Percentiles rank a stretch among this genome's conserved stretches.
phyloP scores from a whole-genome alignment of 2,888 invertebrate species.

The Pachycephus smyrnensis region DNA sequence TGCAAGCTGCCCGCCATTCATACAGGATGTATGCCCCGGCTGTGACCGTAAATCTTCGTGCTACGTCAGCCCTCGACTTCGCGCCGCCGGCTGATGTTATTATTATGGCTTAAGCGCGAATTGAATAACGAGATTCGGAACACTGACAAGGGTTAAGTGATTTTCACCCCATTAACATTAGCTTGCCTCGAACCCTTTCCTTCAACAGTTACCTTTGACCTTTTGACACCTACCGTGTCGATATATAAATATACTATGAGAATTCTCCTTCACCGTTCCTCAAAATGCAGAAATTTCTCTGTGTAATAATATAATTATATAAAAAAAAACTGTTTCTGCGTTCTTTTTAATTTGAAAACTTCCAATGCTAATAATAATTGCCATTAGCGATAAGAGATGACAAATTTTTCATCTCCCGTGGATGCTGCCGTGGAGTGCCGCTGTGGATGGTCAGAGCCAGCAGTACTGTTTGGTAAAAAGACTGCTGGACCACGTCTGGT shows the following conservation, averaged over 20 bases:
- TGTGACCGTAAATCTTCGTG: constrained; percentile 60
- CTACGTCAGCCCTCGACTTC: constrained; percentile 56
- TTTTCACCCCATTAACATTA: constrained; percentile 51
- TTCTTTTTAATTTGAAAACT: not conserved
- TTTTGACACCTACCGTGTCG: constrained; percentile 5
- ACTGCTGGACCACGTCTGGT: not conserved
- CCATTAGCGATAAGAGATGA: not conserved
- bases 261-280: not conserved
- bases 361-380: not conserved
- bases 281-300: not conserved
- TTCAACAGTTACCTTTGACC: not conserved
- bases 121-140: constrained; percentile 54
- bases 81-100: constrained; percentile 51
- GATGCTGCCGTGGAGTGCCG: not conserved
- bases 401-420: not conserved
- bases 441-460: not conserved
- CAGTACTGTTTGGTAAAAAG: not conserved
- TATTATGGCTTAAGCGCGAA: constrained; percentile 56
- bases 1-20: constrained; percentile 64
- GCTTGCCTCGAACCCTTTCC: not conserved
- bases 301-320: not conserved
- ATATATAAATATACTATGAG: not conserved
- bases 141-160: constrained; percentile 55
- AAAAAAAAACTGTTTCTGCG: not conserved
- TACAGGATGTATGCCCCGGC: constrained; percentile 61